phyloP scores from a whole-genome alignment of 2,113 vertebrate species.

The Hippoglossus stenolepis region DNA sequence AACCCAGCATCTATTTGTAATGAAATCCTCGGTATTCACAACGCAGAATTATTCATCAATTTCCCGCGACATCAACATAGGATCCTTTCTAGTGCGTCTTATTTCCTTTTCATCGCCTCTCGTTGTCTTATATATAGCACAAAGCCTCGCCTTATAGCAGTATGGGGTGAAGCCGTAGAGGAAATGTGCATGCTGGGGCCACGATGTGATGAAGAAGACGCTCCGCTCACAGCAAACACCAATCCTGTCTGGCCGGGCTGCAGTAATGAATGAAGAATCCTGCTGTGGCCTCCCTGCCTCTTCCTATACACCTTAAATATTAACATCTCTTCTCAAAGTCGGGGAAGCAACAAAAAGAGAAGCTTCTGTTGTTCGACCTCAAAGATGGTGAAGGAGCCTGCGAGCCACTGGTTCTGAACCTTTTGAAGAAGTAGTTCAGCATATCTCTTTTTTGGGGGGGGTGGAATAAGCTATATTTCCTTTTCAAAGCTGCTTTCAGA shows the following conservation, averaged over 20 bases:
- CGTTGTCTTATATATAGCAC: constrained; percentile 26
- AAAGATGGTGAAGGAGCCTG: background rate
- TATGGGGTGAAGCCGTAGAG: constrained; percentile 41
- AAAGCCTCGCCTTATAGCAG: constrained; percentile 28
- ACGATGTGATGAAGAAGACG: constrained; percentile 51
- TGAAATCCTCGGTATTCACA: constrained; percentile 35
- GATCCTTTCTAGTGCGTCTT: constrained; percentile 3
- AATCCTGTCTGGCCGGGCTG: constrained; percentile 28
- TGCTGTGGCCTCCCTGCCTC: constrained; percentile 34
- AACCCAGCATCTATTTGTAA: constrained; percentile 27
- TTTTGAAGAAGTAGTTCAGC: background rate
- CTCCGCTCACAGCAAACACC: constrained; percentile 50
- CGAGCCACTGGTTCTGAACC: background rate
- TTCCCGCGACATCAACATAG: constrained; percentile 11
- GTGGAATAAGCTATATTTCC: background rate
- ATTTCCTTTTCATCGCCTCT: background rate
- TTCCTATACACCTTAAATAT: constrained; percentile 9
- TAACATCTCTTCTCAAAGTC: constrained; percentile 36
- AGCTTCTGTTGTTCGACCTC: background rate
- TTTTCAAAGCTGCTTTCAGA: background rate
- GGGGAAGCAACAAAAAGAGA: background rate
- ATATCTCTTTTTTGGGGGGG: background rate
- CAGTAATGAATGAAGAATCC: constrained; percentile 61
- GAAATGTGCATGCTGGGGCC: constrained; percentile 55
- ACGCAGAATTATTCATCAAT: constrained; percentile 47